These are phyloP conservation scores for Campylomormyrus numenius DNA, from an alignment of 2,113 vertebrate species.

Conservation along the genomic window DNA sequence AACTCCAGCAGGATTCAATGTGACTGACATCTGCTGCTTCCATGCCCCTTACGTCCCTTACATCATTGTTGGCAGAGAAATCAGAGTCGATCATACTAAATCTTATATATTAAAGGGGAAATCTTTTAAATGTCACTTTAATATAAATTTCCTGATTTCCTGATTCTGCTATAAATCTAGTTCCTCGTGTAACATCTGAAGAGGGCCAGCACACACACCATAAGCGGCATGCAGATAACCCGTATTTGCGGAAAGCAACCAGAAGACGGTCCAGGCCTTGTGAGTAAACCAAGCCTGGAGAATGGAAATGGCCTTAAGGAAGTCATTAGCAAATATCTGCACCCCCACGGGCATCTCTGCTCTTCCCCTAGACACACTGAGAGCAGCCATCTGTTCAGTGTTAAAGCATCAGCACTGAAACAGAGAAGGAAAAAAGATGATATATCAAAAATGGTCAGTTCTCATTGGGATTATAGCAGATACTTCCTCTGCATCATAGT, in stretches of 20 bases:
- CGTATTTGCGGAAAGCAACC: background rate
- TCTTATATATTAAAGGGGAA: background rate
- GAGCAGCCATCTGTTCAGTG: conserved; percentile 27
- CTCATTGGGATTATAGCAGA: background rate
- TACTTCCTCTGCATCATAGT: background rate
- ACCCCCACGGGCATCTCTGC: background rate
- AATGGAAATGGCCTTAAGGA: background rate
- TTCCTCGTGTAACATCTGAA: background rate
- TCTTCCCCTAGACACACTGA: conserved; percentile 21
- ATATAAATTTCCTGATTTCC: background rate
- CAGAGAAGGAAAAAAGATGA: background rate
- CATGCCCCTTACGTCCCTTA: background rate
- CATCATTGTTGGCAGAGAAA: background rate
- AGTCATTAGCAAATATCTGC: background rate
- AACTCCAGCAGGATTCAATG: background rate
- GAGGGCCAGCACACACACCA: background rate
- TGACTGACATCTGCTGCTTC: background rate
- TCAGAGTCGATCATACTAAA: background rate
- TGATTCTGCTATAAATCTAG: background rate
- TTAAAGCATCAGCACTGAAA: background rate
- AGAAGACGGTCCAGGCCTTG: background rate
- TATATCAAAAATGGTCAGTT: background rate
- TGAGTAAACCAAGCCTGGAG: background rate
- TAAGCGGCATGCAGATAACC: background rate
- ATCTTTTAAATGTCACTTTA: background rate